phyloP scores from a whole-genome alignment of 1,140 invertebrate species.

The Sycophila sp. region DNA sequence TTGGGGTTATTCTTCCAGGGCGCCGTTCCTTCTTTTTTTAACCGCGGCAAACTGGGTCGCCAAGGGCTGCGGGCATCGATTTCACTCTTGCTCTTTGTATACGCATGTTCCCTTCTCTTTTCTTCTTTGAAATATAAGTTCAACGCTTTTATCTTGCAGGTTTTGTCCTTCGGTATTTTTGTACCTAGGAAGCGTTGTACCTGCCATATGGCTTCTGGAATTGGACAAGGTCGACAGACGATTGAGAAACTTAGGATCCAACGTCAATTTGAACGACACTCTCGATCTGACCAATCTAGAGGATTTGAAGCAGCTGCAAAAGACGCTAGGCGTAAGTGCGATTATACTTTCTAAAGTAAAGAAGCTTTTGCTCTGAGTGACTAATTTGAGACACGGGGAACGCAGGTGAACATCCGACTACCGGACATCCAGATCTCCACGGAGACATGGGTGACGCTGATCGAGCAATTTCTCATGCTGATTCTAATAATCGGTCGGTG shows the following conservation, averaged over 20 bases:
- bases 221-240: slow-evolving; percentile 81
- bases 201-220: slow-evolving; percentile 86
- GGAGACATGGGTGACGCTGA: slow-evolving; percentile 85
- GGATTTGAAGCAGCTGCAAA: slow-evolving; percentile 68
- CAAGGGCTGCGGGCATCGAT: not conserved
- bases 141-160: slow-evolving; percentile 70
- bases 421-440: slow-evolving; percentile 75
- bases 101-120: too few species aligned
- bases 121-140: too few species aligned
- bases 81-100: too few species aligned
- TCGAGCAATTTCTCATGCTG: slow-evolving; percentile 90
- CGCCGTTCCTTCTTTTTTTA: not conserved
- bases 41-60: not conserved
- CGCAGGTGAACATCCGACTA: slow-evolving; percentile 68
- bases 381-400: too few species aligned
- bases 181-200: slow-evolving; percentile 82
- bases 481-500: slow-evolving; percentile 88
- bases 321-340: slow-evolving; percentile 67
- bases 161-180: slow-evolving; percentile 89
- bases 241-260: slow-evolving; percentile 66
- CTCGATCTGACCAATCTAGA: slow-evolving; percentile 63
- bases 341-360: not conserved
- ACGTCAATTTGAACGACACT: slow-evolving; percentile 65
- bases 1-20: too few species aligned
- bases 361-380: not conserved